phyloP scores from a whole-genome alignment of 1,140 invertebrate genomes.

The Cyphomyrmex costatus region DNA sequence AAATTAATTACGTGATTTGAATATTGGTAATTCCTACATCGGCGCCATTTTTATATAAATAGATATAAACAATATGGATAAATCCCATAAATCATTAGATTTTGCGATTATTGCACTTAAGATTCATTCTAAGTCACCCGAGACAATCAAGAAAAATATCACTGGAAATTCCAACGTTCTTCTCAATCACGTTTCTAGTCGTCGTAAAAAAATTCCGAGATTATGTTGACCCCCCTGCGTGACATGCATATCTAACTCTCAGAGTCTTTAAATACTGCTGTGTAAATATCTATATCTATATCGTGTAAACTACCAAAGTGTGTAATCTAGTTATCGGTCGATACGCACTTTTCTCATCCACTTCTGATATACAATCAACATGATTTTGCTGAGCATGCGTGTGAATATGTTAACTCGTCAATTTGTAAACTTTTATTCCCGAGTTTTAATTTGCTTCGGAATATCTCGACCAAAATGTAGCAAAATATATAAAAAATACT shows the following conservation, averaged over 20 bases:
- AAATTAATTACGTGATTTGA: background rate
- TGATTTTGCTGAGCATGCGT: no score
- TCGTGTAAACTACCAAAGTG: background rate
- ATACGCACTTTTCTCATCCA: background rate
- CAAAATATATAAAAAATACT: background rate
- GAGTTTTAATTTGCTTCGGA: background rate
- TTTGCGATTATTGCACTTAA: conserved; percentile 3
- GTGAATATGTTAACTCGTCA: background rate
- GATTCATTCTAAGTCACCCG: background rate
- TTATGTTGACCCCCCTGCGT: background rate
- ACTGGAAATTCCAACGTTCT: conserved; percentile 3
- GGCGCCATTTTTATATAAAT: conserved; percentile 12
- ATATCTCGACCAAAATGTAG: background rate
- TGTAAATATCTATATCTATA: conserved; percentile 2
- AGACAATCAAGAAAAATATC: conserved; percentile 3
- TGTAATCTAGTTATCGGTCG: background rate
- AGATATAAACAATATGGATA: background rate
- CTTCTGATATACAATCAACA: background rate
- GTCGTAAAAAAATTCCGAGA: background rate
- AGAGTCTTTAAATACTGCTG: background rate
- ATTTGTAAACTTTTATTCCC: background rate
- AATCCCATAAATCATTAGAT: background rate
- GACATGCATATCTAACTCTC: background rate
- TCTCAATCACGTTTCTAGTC: background rate
- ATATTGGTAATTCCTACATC: conserved; percentile 28